Base-by-base conservation (phyloP, 1,140 invertebrate species). In the Littorina saxatilis region DNA sequence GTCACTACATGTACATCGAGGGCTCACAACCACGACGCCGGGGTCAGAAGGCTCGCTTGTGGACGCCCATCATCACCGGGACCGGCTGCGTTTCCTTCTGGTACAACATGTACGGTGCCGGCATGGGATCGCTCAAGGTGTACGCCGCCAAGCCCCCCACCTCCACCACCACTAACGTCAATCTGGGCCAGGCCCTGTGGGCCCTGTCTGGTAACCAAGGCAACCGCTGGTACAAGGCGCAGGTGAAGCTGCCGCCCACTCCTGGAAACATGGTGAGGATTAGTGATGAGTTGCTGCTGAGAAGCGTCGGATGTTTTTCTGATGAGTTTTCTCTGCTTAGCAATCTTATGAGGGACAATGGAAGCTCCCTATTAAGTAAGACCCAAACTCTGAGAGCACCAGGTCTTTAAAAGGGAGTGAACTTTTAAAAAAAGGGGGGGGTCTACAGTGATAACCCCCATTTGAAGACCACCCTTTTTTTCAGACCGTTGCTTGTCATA, bases 41-140 rank as follows among this genome's bases (percentile, higher is more conserved):
- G 20, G 88, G 88, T 40, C 87, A 91, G 76, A 68, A 55, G 35
- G 87, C 90, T 0, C 75, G 85, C 13, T 76, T 92, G 0, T 87
- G 88, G 80, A 84, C 87, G 47, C 82, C 82, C 1, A 66, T 86
- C 11, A 81, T 82, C 13, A 39, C 43, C 7, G 84, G 84, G 4
- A 74, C 79, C 1, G 80, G 86, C 81, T 91, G 91, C 73, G 37
- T 92, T 32, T 88, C 77, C 17, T 96, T 97, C 89, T 96, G 94
- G 93, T 95, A 93, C 87, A 95, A 96, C 87, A 97, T 97, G 96
- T 96, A 94, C 86, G 96, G 96, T 15, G 29, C 82, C 7, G 83
- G 86, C 73, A 82, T 91, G 77, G 89, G 85, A 3, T 83, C 78
- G 27, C 82, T 92, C 15, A 89, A 88, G 79, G 81, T 91, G 4